Evolutionary conservation across 2,797 vertebrate species (phyloP).

Genomic region (Toxotes lorentzi): DNA sequence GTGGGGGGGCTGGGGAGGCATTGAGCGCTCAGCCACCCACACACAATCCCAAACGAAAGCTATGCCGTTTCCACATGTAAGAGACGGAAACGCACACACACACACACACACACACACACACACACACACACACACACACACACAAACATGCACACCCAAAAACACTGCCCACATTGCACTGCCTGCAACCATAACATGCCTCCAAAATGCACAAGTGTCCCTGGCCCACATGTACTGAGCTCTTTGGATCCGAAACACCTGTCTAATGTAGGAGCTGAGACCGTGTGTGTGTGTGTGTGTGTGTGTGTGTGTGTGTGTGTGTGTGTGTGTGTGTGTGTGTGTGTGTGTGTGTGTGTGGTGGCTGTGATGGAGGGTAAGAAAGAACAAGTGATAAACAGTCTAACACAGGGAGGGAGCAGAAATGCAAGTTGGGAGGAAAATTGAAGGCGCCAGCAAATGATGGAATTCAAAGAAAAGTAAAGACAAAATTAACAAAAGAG

Average conservation of each 20-base stretch:
- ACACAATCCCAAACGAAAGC: constrained; percentile 62
- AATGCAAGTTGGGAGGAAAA: not conserved
- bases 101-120: constrained; percentile 20
- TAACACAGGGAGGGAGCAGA: not conserved
- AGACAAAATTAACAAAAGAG: not conserved
- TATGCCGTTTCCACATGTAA: constrained; percentile 64
- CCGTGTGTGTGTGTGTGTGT: not conserved
- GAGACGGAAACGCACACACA: constrained; percentile 26
- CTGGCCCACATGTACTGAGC: constrained; percentile 43
- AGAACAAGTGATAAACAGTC: constrained; percentile 5
- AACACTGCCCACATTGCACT: constrained; percentile 55
- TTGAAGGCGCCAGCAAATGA: not conserved
- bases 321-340: constrained; percentile 5
- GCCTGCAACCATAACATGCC: constrained; percentile 69
- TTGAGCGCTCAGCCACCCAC: constrained; percentile 70
- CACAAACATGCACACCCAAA: constrained; percentile 11
- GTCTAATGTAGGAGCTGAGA: constrained; percentile 34
- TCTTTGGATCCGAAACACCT: constrained; percentile 47
- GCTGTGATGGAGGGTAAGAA: not conserved
- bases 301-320: constrained; percentile 1
- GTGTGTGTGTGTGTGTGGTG: not conserved
- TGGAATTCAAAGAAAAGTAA: constrained; percentile 8
- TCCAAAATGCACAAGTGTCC: constrained; percentile 51
- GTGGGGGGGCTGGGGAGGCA: constrained; percentile 31
- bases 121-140: constrained; percentile 25